Evolutionary conservation across 2,888 invertebrate species (phyloP).

Genomic region (Hypomecis atomaria): DNA sequence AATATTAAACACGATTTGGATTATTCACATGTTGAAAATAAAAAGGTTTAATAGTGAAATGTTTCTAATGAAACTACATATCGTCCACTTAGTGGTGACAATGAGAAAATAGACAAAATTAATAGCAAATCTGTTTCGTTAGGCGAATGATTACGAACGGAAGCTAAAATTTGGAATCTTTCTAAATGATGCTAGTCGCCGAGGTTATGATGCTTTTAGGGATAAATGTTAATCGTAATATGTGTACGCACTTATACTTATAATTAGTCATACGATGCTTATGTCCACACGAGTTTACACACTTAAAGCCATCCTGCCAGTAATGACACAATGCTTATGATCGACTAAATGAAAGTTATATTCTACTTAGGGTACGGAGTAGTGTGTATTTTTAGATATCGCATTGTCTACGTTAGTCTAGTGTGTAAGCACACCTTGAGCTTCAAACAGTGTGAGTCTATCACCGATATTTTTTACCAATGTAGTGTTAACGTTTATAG

Average conservation of each 20-base stretch:
- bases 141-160: slow-evolving; percentile 41
- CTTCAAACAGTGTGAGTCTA: slow-evolving; percentile 77
- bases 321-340: slow-evolving; percentile 83
- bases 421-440: slow-evolving; percentile 81
- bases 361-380: slow-evolving; percentile 81
- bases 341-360: slow-evolving; percentile 71
- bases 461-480: slow-evolving; percentile 79
- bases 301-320: slow-evolving; percentile 83
- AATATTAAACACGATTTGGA: slow-evolving; percentile 72
- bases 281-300: slow-evolving; percentile 81
- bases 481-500: slow-evolving; percentile 66
- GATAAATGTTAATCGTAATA: slow-evolving; percentile 74
- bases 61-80: slow-evolving; percentile 75
- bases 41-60: slow-evolving; percentile 81
- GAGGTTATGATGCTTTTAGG: slow-evolving; percentile 76
- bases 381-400: slow-evolving; percentile 84
- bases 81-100: slow-evolving; percentile 80
- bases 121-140: slow-evolving; percentile 41
- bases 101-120: slow-evolving; percentile 61
- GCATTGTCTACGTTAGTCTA: slow-evolving; percentile 83
- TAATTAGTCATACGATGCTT: slow-evolving; percentile 80
- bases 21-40: slow-evolving; percentile 75
- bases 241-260: slow-evolving; percentile 74
- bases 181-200: slow-evolving; percentile 81
- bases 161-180: slow-evolving; percentile 79